These are phyloP conservation scores for Druceiella hillmani DNA, from an alignment of 2,888 invertebrate species.

Conservation along the genomic window DNA sequence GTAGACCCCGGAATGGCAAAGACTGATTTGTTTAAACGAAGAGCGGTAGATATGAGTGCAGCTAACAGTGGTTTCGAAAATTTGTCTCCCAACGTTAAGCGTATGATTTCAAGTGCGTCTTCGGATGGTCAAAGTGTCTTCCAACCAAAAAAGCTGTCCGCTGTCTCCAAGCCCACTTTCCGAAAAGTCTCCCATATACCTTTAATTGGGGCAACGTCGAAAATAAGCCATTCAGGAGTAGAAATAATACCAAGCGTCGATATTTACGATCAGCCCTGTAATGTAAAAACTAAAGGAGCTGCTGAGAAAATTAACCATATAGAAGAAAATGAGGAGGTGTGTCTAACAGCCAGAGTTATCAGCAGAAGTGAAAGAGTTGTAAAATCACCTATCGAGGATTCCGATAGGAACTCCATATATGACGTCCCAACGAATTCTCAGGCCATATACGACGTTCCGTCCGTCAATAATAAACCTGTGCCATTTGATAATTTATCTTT, in stretches of 20 bases:
- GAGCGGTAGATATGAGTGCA: too few relatives aligned
- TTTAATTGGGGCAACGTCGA: conserved; percentile 47
- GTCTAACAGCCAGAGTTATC: too few relatives aligned
- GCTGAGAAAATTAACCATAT: conserved; percentile 28
- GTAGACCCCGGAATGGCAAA: too few relatives aligned
- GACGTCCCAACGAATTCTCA: conserved; percentile 46
- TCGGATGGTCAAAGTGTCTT: conserved; percentile 41
- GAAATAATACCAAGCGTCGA: conserved; percentile 45
- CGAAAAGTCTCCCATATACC: conserved; percentile 42
- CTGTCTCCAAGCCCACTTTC: conserved; percentile 36
- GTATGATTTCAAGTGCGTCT: conserved; percentile 54
- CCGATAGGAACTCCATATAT: conserved; percentile 35
- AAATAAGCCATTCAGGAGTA: conserved; percentile 47
- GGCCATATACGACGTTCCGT: conserved; percentile 46
- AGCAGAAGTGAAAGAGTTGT: too few relatives aligned
- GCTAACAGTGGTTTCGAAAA: conserved; percentile 43
- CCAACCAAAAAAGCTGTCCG: conserved; percentile 37
- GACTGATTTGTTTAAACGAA: too few relatives aligned
- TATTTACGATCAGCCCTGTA: conserved; percentile 42
- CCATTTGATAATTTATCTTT: conserved; percentile 43
- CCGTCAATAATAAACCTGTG: conserved; percentile 36
- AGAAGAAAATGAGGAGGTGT: too few relatives aligned
- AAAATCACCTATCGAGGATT: conserved; percentile 31
- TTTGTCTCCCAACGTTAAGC: conserved; percentile 56
- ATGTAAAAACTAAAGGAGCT: conserved; percentile 30